Evolutionary conservation across 2,888 invertebrate genomes (phyloP).

Genomic region (Athalia circularis): DNA sequence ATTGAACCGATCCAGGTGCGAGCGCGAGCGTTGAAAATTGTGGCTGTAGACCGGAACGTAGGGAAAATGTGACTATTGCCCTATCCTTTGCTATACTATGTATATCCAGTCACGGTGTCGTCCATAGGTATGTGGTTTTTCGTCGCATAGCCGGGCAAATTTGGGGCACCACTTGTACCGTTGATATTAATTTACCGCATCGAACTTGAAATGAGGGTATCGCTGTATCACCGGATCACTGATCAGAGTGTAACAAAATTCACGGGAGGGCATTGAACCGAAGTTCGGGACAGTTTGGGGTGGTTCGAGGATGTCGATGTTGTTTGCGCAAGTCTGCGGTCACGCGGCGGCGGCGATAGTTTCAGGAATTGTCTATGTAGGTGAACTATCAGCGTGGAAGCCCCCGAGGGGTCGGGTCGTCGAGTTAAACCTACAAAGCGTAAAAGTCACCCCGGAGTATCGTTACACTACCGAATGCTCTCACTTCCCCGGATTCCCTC

Average conservation of each 20-base stretch:
- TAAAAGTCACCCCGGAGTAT: constrained; percentile 38
- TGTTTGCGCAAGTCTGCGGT: constrained; percentile 8
- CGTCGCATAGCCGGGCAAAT: too few relatives aligned
- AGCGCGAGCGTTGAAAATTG: too few relatives aligned
- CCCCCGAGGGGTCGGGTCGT: not conserved
- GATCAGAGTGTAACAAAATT: not conserved
- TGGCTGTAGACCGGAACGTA: too few relatives aligned
- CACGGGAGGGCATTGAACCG: not conserved
- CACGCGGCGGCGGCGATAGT: not conserved
- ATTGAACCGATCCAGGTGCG: too few relatives aligned
- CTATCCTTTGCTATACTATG: too few relatives aligned
- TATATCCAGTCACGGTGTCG: too few relatives aligned
- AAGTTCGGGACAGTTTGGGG: not conserved
- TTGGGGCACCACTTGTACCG: too few relatives aligned
- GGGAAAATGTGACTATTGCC: too few relatives aligned
- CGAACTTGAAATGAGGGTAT: too few relatives aligned
- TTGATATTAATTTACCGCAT: too few relatives aligned
- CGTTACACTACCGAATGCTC: not conserved
- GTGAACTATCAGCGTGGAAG: not conserved
- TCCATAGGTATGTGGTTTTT: too few relatives aligned
- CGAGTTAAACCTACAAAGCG: constrained; percentile 12
- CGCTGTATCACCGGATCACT: too few relatives aligned
- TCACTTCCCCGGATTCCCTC: not conserved
- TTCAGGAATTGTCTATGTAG: constrained; percentile 11
- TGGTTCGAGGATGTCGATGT: constrained; percentile 13